phyloP scores from a whole-genome alignment of 1,140 invertebrate species.

The Coboldia fuscipes region DNA sequence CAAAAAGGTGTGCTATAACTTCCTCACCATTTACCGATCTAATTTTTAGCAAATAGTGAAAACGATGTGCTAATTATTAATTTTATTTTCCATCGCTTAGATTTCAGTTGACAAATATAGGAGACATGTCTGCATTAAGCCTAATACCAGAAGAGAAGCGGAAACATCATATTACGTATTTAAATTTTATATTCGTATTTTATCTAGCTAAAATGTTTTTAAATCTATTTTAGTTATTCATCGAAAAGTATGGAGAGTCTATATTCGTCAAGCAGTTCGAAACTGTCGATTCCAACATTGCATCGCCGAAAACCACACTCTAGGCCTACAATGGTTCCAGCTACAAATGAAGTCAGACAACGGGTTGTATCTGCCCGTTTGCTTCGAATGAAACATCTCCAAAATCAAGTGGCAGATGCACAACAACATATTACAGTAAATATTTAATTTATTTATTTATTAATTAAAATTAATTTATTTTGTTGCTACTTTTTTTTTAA shows the following conservation, averaged over 20 bases:
- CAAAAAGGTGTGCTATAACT: too few species aligned
- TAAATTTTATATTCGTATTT: too few species aligned
- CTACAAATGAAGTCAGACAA: constrained; percentile 29
- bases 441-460: constrained; percentile 5
- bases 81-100: too few species aligned
- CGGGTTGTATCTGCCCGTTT: constrained; percentile 52
- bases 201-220: too few species aligned
- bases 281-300: constrained; percentile 11
- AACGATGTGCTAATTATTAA: too few species aligned
- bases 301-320: constrained; percentile 13
- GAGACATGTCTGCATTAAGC: too few species aligned
- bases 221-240: too few species aligned
- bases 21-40: too few species aligned
- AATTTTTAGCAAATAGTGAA: too few species aligned
- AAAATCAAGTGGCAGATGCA: constrained; percentile 57
- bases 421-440: constrained; percentile 50
- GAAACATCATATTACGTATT: too few species aligned
- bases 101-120: too few species aligned
- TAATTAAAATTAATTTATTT: neutral
- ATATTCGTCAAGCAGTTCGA: constrained; percentile 16
- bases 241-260: constrained; percentile 19
- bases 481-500: constrained; percentile 16
- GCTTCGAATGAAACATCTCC: constrained; percentile 44
- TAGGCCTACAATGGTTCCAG: constrained; percentile 9
- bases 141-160: too few species aligned